Conservation (phyloP, 2,113 vertebrate species). For the Leptocoma aspasia region DNA sequence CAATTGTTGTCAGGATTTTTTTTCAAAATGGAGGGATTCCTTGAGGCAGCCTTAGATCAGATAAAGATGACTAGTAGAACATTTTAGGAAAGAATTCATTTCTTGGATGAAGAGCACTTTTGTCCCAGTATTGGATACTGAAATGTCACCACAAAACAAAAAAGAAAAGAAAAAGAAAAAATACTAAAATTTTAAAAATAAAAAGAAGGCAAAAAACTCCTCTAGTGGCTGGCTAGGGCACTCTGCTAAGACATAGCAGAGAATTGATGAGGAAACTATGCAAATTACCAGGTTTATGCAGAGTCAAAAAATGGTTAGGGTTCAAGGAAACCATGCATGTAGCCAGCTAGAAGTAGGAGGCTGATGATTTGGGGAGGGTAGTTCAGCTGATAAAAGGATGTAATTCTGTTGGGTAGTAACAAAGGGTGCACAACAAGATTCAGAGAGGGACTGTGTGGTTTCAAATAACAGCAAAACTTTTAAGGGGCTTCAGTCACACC, state of each 20-base stretch:
- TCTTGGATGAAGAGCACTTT: background rate
- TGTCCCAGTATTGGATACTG: background rate
- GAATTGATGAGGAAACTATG: background rate
- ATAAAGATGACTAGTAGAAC: background rate
- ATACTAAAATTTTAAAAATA: too few species aligned
- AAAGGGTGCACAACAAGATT: background rate
- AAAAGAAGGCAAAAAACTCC: background rate
- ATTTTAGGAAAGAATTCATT: background rate
- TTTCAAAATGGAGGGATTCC: background rate
- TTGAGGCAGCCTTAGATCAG: background rate
- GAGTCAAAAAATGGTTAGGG: background rate
- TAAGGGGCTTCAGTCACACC: background rate
- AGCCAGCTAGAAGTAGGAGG: background rate
- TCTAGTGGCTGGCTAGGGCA: background rate
- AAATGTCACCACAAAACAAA: background rate
- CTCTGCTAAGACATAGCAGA: background rate
- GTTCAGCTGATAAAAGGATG: background rate
- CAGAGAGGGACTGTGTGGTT: background rate
- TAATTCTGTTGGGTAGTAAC: background rate
- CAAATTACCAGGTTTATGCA: background rate
- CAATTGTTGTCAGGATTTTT: background rate
- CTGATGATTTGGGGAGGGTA: background rate
- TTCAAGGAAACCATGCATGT: background rate
- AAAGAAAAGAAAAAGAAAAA: background rate
- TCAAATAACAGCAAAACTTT: background rate